Percentiles rank a stretch among this genome's conserved stretches.
Evolutionary conservation across 2,113 vertebrate species (phyloP).

Genomic region (Potamarius usumacintae): DNA sequence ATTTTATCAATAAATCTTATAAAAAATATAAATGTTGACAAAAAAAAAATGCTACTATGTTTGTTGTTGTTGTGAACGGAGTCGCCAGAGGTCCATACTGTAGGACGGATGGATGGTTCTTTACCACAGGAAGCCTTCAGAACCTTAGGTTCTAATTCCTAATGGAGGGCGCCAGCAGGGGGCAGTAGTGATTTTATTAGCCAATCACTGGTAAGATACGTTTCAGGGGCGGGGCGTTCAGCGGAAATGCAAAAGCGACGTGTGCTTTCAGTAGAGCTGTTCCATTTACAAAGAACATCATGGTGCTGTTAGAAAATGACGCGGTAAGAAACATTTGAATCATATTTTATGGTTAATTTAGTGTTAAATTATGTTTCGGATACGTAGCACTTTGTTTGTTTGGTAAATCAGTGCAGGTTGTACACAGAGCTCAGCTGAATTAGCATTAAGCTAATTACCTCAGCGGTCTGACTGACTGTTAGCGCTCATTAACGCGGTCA

Average conservation of each 20-base stretch:
- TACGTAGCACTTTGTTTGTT: too few species aligned
- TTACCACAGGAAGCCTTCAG: not conserved
- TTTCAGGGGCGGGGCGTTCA: conserved; percentile 57
- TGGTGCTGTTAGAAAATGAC: conserved; percentile 80
- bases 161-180: not conserved
- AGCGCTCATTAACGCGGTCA: not conserved
- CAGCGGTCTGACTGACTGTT: not conserved
- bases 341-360: not conserved
- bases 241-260: conserved; percentile 61
- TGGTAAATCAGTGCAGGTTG: not conserved
- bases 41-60: too few species aligned
- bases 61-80: too few species aligned
- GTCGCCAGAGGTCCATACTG: too few species aligned
- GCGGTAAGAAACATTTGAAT: conserved; percentile 65
- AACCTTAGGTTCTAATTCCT: not conserved
- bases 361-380: not conserved
- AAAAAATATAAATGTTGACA: too few species aligned
- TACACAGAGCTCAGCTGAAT: not conserved
- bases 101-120: too few species aligned
- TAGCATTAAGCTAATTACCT: conserved; percentile 13
- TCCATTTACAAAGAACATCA: conserved; percentile 40
- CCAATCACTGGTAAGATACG: not conserved
- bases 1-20: too few species aligned
- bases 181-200: not conserved
- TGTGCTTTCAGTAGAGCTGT: conserved; percentile 63